Base-by-base conservation (phyloP, 2,888 invertebrate genomes). In the Volucella inanis region DNA sequence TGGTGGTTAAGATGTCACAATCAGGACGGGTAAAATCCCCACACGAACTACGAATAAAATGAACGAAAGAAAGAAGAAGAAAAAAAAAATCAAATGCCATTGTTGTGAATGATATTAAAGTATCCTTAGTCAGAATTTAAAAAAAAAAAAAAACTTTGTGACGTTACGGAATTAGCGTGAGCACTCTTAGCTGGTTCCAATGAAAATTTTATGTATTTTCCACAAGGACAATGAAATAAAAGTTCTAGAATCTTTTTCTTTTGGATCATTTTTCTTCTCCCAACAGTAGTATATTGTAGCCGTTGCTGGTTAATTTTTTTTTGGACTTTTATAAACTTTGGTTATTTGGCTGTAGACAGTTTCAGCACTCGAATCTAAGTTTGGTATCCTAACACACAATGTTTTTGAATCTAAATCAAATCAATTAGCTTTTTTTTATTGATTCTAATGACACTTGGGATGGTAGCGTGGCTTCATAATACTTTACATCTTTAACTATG, bases 111-210 rank as follows among this genome's bases (percentile, higher is more conserved):
- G 64, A 68, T 74, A 74, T 83, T 79, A 78, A 57, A 83, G 70
- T 78, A 79, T 83, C 70, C 83, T 79, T 83, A 6, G 78, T 79
- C 83, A 74, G 74, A 83, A 70, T 74, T 74, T 70, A 70, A 50
- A 74, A 70, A 78, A 18, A 78, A 18, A 18, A 18, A 18, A 18
- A 83, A 64, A 57, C 31, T 74, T 83, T 83, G 72, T 83, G 83
- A 78, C 78, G 74, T 83, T 78, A 78, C 74, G 64, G 55, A 83
- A 83, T 83, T 68, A 83, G 79, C 79, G 52, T 70, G 74, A 79
- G 83, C 50, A 64, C 78, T 78, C 74, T 49, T 59, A 59, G 50
- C 59, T 67, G 41, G 65, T 61, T 79, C 59, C 65, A 54, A 59
- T 57, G 72, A 61, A 59, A 31, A 31, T 31, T 67, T 12, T 64